A percentile compares a stretch with the other conserved stretches of the same genome.
These are phyloP conservation scores for Encarsia formosa DNA, from an alignment of 2,888 invertebrate genomes.

Conservation along the genomic window DNA sequence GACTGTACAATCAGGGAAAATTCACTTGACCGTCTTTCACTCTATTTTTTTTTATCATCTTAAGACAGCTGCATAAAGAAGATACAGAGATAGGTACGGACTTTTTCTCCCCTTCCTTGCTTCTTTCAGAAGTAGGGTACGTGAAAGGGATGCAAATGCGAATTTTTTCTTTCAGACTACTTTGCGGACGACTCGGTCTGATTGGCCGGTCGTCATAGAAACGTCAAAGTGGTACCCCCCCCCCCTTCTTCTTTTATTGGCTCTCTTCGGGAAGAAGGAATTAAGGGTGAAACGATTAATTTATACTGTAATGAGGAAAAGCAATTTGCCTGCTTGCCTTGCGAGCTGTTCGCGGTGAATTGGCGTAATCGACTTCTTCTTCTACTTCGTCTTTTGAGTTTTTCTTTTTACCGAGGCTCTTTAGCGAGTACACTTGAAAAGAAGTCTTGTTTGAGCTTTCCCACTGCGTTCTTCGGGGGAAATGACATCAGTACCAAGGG, in stretches of 20 bases:
- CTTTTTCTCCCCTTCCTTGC: too few relatives aligned
- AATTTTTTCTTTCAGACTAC: neutral
- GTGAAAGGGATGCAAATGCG: constrained; percentile 1
- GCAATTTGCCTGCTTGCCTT: constrained; percentile 4
- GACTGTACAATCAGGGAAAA: too few relatives aligned
- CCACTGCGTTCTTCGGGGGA: too few relatives aligned
- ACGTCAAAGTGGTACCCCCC: constrained; percentile 2
- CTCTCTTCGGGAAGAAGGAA: neutral
- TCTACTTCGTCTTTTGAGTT: neutral
- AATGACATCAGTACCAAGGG: too few relatives aligned
- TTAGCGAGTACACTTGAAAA: too few relatives aligned
- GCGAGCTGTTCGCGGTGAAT: neutral
- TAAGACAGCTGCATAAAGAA: too few relatives aligned
- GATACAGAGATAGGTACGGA: too few relatives aligned
- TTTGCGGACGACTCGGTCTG: neutral
- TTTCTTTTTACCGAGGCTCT: too few relatives aligned
- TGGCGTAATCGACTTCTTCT: constrained; percentile 9
- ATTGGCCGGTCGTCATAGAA: constrained; percentile 11
- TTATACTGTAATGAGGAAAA: constrained; percentile 9
- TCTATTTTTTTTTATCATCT: too few relatives aligned
- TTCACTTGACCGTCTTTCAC: too few relatives aligned
- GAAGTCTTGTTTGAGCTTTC: too few relatives aligned
- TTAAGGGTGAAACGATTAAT: constrained; percentile 15
- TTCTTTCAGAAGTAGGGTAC: too few relatives aligned
- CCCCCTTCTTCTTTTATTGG: constrained; percentile 1